Evolutionary conservation across 2,888 invertebrate species (phyloP).

Genomic region (Tiliacea aurago): DNA sequence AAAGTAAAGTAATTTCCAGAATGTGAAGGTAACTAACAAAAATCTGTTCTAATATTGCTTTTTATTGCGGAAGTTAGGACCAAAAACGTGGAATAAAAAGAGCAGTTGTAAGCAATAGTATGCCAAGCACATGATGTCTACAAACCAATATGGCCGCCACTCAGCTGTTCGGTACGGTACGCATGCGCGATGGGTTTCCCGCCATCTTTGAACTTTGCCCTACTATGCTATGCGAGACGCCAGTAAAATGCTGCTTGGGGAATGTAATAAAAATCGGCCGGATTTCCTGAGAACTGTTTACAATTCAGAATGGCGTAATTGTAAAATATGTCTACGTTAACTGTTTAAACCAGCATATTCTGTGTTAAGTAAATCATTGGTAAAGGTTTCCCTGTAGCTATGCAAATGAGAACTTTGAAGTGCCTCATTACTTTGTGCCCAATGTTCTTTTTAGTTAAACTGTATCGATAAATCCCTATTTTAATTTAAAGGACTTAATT

Average conservation of each 20-base stretch:
- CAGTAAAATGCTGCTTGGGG: slow-evolving; percentile 58
- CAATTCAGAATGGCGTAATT: slow-evolving; percentile 13
- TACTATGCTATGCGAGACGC: slow-evolving; percentile 42
- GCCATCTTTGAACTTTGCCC: slow-evolving; percentile 82
- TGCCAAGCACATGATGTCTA: slow-evolving; percentile 66
- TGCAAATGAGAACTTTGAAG: slow-evolving; percentile 22
- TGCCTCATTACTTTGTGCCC: not conserved
- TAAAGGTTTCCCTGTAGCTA: slow-evolving; percentile 6
- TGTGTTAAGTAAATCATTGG: slow-evolving; percentile 9
- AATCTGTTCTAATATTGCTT: not conserved
- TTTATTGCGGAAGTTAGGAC: not conserved
- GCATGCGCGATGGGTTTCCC: slow-evolving; percentile 86
- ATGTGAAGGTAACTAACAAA: not conserved
- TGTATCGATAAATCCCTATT: not conserved
- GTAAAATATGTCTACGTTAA: slow-evolving; percentile 27
- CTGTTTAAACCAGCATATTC: slow-evolving; percentile 15
- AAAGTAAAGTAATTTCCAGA: not conserved
- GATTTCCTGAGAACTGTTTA: slow-evolving; percentile 33
- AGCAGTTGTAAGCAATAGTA: slow-evolving; percentile 59
- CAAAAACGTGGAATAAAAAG: slow-evolving; percentile 50
- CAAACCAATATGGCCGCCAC: slow-evolving; percentile 83
- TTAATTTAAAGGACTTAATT: not conserved
- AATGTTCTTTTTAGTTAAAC: not conserved
- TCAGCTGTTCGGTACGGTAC: slow-evolving; percentile 84
- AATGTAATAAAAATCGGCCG: slow-evolving; percentile 54